Percentiles rank a stretch among this genome's conserved stretches.
These are phyloP conservation scores for Clarias magur DNA, from an alignment of 2,113 vertebrate species.

Conservation along the genomic window DNA sequence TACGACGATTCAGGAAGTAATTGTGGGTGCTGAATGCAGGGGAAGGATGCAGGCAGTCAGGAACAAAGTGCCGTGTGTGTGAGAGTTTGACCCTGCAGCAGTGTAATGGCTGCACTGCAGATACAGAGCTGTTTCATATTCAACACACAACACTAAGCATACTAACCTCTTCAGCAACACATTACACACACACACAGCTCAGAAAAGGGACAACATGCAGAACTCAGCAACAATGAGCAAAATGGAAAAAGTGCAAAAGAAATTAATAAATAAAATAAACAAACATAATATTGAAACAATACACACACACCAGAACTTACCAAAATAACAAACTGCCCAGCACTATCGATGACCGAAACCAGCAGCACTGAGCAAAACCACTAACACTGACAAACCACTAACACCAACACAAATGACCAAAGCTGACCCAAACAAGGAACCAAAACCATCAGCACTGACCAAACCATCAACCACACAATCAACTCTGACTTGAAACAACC, in stretches of 20 bases:
- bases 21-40: slow-evolving; percentile 20
- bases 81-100: slow-evolving; percentile 34
- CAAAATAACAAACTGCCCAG: not conserved
- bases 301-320: no score
- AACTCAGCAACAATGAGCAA: not conserved
- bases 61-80: slow-evolving; percentile 15
- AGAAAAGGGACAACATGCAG: not conserved
- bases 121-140: slow-evolving; percentile 54
- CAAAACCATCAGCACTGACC: not conserved
- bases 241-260: not conserved
- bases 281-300: not conserved
- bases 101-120: slow-evolving; percentile 49
- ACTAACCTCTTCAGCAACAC: slow-evolving; percentile 17
- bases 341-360: not conserved
- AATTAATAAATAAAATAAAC: not conserved
- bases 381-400: not conserved
- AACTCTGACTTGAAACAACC: no score
- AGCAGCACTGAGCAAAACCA: not conserved
- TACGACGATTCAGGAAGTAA: slow-evolving; percentile 14
- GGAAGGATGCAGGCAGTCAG: slow-evolving; percentile 12
- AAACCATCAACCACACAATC: not conserved
- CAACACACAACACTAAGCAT: slow-evolving; percentile 33
- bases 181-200: slow-evolving; percentile 18
- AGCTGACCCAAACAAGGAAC: not conserved
- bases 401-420: not conserved